Conservation (phyloP, 2,113 vertebrate species). For the Ancistrus triradiatus region DNA sequence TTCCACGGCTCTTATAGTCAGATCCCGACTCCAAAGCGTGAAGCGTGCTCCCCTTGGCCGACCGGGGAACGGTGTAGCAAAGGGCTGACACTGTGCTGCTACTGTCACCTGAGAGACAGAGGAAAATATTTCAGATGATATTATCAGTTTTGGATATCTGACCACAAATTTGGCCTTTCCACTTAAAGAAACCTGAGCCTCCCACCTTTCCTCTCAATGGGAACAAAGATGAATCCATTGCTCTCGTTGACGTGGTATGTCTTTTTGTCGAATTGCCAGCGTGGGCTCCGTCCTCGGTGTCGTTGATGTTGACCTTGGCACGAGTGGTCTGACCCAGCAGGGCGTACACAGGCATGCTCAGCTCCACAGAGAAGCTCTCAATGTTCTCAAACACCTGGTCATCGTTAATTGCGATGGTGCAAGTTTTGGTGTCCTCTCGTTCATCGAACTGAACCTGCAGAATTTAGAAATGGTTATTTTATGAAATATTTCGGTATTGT, state of each 20-base stretch:
- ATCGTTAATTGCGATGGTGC: constrained; percentile 82
- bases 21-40: constrained; percentile 84
- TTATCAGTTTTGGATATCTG: background rate
- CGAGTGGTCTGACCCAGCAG: constrained; percentile 79
- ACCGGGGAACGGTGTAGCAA: constrained; percentile 83
- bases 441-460: constrained; percentile 95
- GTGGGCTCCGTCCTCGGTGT: constrained; percentile 89
- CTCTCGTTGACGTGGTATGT: constrained; percentile 84
- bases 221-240: constrained; percentile 70
- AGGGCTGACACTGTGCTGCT: constrained; percentile 85
- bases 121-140: background rate
- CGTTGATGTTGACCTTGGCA: constrained; percentile 75
- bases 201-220: constrained; percentile 87
- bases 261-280: constrained; percentile 86
- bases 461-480: too few relatives aligned
- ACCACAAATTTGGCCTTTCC: too few relatives aligned
- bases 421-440: constrained; percentile 87
- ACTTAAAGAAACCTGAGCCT: background rate
- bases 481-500: too few relatives aligned
- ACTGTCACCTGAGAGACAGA: constrained; percentile 73
- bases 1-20: constrained; percentile 86
- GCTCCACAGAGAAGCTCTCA: constrained; percentile 85
- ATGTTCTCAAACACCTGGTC: constrained; percentile 81
- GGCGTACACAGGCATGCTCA: constrained; percentile 91
- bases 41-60: constrained; percentile 86